Evolutionary conservation across 2,797 vertebrate species (phyloP).

Genomic region (Distichodus sexfasciatus): DNA sequence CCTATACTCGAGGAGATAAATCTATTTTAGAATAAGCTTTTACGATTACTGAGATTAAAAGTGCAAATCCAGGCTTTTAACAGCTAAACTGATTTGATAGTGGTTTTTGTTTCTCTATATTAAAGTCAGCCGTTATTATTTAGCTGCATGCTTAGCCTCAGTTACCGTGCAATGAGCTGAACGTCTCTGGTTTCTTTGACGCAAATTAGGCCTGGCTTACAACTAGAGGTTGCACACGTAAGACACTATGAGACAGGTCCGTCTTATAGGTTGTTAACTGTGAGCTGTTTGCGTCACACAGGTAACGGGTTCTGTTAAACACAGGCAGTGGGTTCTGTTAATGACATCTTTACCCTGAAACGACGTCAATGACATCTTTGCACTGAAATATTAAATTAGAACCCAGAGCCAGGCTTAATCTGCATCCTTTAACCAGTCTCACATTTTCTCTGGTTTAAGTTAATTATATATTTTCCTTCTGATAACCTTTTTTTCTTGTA

Average conservation of each 20-base stretch:
- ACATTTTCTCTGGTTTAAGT: conserved; percentile 11
- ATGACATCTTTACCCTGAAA: not conserved
- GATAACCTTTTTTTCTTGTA: conserved; percentile 7
- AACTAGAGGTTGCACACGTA: not conserved
- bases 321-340: too few species aligned
- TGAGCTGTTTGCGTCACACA: not conserved
- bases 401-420: conserved; percentile 5
- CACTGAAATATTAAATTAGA: not conserved
- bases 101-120: conserved; percentile 49
- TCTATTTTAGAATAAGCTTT: conserved; percentile 75
- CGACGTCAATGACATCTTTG: too few species aligned
- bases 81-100: conserved; percentile 4
- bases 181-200: conserved; percentile 13
- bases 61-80: conserved; percentile 12
- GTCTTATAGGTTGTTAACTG: too few species aligned
- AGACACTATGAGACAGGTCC: not conserved
- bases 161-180: conserved; percentile 39
- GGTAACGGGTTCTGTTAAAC: too few species aligned
- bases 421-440: conserved; percentile 31
- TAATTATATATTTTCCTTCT: conserved; percentile 6
- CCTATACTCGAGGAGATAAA: conserved; percentile 68
- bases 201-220: conserved; percentile 14
- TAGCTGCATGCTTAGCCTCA: conserved; percentile 65
- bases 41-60: conserved; percentile 60
- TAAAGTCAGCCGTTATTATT: conserved; percentile 41